These are phyloP conservation scores for Tetrax tetrax DNA, from an alignment of 2,113 vertebrate genomes.

Conservation along the genomic window DNA sequence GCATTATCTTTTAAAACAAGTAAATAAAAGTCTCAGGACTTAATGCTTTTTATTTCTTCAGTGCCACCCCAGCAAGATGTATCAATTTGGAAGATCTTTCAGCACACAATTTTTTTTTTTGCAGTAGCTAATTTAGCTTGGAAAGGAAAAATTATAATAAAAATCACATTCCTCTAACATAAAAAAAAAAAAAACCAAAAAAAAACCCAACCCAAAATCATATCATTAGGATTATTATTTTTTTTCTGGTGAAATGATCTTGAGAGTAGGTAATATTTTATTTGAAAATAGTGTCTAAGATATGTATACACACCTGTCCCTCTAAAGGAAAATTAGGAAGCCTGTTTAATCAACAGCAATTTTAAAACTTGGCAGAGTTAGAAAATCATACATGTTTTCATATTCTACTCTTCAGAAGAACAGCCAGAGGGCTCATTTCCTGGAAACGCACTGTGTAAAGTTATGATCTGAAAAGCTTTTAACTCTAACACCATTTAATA, in stretches of 20 bases:
- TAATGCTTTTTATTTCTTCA: not conserved
- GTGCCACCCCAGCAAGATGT: not conserved
- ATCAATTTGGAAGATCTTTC: not conserved
- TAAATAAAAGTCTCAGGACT: not conserved
- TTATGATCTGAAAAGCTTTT: not conserved
- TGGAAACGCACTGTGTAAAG: not conserved
- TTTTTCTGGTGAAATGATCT: not conserved
- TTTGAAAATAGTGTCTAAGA: not conserved
- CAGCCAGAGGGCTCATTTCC: not conserved
- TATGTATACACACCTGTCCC: fast-evolving
- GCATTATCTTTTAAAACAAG: not conserved
- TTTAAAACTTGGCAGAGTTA: not conserved
- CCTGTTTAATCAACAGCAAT: not conserved
- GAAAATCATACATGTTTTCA: not conserved
- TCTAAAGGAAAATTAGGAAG: not conserved
- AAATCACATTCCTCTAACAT: not conserved
- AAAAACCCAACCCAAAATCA: not conserved
- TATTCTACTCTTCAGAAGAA: not conserved
- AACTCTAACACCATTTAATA: not conserved
- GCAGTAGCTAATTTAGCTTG: not conserved
- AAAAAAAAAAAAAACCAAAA: not conserved
- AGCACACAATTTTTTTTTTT: not conserved
- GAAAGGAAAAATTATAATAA: not conserved
- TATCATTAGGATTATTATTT: not conserved
- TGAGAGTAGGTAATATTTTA: not conserved